A percentile compares a stretch with the other conserved stretches of the same genome.
Conservation (phyloP, 2,888 invertebrate genomes). For the Halocaridina rubra region DNA sequence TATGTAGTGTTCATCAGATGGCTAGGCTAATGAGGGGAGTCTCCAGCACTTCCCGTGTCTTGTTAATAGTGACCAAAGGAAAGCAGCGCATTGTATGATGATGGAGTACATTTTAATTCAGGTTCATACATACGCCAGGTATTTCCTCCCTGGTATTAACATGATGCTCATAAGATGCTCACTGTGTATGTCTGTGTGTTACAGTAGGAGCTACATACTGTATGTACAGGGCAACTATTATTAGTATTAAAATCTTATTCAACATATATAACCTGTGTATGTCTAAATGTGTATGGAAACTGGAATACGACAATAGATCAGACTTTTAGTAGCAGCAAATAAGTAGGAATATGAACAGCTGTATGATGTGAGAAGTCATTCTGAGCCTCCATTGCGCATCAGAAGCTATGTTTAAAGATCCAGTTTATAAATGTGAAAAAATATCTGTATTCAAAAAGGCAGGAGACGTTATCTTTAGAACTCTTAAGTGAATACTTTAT, state of each 20-base stretch:
- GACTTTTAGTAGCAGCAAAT: conserved; percentile 32
- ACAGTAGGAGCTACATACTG: conserved; percentile 52
- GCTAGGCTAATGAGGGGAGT: conserved; percentile 11
- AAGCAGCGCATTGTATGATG: conserved; percentile 37
- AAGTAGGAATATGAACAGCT: conserved; percentile 44
- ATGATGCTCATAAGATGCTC: conserved; percentile 57
- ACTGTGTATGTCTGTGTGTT: conserved; percentile 48
- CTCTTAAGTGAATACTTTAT: no score
- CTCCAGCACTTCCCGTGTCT: conserved; percentile 41
- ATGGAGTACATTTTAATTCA: conserved; percentile 7
- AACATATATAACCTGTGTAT: conserved; percentile 52
- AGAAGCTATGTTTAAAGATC: conserved; percentile 51
- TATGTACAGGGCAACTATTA: conserved; percentile 56
- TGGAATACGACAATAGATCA: conserved; percentile 47
- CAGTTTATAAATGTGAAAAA: no score
- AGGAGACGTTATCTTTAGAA: no score
- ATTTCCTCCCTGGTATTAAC: conserved; percentile 51
- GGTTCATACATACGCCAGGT: conserved; percentile 41
- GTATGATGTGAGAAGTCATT: conserved; percentile 42
- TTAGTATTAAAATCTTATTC: conserved; percentile 46
- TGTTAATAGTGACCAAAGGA: conserved; percentile 34
- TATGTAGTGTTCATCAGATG: neutral
- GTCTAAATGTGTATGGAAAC: conserved; percentile 52
- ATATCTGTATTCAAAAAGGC: no score
- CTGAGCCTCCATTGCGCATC: conserved; percentile 50